A percentile compares a stretch with the other conserved stretches of the same genome.
Evolutionary conservation across 2,888 invertebrate genomes (phyloP).

Genomic region (Scaptomyza caliginosa): DNA sequence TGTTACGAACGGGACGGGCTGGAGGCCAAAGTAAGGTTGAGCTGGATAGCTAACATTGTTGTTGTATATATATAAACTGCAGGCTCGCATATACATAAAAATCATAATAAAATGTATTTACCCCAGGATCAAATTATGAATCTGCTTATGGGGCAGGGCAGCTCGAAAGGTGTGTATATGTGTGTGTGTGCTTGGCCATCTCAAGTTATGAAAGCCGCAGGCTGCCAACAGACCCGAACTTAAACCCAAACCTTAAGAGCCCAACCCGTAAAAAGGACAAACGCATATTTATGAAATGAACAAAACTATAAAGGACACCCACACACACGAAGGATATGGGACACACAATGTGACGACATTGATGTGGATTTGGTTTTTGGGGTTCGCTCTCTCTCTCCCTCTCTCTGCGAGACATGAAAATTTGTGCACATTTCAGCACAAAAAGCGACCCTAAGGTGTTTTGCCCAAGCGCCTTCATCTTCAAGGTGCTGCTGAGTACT

Average conservation of each 20-base stretch:
- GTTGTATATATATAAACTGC: conserved; percentile 63
- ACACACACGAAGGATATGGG: conserved; percentile 14
- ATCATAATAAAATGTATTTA: conserved; percentile 83
- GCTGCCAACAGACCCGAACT: conserved; percentile 40
- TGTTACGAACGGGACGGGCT: conserved; percentile 10
- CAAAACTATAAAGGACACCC: conserved; percentile 75
- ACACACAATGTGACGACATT: conserved; percentile 73
- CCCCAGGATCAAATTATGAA: conserved; percentile 83
- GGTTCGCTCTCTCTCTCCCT: conserved; percentile 22
- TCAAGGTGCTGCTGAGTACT: conserved; percentile 49
- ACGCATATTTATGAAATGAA: conserved; percentile 78
- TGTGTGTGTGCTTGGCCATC: conserved; percentile 54
- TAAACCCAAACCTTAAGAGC: conserved; percentile 38
- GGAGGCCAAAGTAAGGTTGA: conserved; percentile 27
- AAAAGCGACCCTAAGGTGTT: conserved; percentile 72
- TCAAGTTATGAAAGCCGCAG: conserved; percentile 74
- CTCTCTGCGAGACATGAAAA: conserved; percentile 49
- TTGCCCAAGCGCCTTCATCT: conserved; percentile 39
- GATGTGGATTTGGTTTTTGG: conserved; percentile 67
- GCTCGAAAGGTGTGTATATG: conserved; percentile 62
- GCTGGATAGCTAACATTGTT: conserved; percentile 3
- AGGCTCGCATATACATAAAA: conserved; percentile 76
- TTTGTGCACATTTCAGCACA: conserved; percentile 81
- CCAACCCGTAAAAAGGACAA: conserved; percentile 70
- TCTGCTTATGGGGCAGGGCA: conserved; percentile 62